phyloP scores from a whole-genome alignment of 2,113 vertebrate genomes.

The Gopherus flavomarginatus region DNA sequence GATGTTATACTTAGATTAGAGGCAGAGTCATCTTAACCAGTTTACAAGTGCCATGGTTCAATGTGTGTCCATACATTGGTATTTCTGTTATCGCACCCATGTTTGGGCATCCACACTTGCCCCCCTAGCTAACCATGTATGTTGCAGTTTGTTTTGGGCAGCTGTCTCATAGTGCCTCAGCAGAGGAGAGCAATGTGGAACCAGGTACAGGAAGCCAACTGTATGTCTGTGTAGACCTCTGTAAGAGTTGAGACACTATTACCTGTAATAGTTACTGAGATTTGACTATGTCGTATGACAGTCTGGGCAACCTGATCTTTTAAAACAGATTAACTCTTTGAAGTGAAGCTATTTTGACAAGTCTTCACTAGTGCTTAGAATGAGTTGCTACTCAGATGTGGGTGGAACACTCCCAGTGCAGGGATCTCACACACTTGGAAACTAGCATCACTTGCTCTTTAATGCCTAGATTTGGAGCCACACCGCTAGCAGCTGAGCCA shows the following conservation, averaged over 20 bases:
- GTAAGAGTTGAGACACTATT: background rate
- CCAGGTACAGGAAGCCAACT: background rate
- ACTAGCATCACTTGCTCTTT: background rate
- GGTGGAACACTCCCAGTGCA: background rate
- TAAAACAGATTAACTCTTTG: background rate
- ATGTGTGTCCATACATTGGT: background rate
- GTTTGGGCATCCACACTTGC: background rate
- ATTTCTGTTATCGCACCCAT: background rate
- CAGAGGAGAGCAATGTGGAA: background rate
- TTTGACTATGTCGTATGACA: background rate
- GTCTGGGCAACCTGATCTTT: background rate
- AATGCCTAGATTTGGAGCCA: background rate
- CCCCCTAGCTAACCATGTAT: background rate
- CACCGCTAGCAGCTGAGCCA: background rate
- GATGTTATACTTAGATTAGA: background rate
- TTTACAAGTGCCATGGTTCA: background rate
- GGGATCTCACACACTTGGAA: background rate
- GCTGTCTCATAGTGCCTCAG: background rate
- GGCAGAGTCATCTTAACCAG: background rate
- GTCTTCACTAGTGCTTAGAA: background rate
- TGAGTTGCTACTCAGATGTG: background rate
- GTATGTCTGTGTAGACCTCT: background rate
- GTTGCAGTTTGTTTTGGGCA: background rate
- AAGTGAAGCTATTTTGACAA: background rate
- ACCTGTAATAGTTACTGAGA: background rate